These are phyloP conservation scores for Scatophagus argus DNA, from an alignment of 2,113 vertebrate genomes.

Conservation along the genomic window DNA sequence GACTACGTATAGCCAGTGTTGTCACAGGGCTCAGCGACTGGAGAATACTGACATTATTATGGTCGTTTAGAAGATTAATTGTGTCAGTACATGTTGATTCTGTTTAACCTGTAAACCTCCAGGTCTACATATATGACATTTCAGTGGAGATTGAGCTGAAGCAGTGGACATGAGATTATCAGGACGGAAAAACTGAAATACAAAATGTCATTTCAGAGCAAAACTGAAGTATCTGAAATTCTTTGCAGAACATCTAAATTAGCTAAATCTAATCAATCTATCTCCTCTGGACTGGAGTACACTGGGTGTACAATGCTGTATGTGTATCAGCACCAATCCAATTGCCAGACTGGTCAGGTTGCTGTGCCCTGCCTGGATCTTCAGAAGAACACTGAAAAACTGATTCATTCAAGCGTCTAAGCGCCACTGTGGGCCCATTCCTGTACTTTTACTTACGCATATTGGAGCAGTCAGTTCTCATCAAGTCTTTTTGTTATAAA, in stretches of 20 bases:
- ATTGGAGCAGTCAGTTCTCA: neutral
- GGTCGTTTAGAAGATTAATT: constrained; percentile 42
- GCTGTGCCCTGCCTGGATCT: constrained; percentile 1
- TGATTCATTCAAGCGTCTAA: constrained; percentile 10
- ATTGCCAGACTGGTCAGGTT: neutral
- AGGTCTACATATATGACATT: neutral
- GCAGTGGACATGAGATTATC: constrained; percentile 27
- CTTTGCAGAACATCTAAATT: constrained; percentile 28
- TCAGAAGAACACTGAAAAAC: constrained; percentile 31
- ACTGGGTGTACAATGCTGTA: neutral
- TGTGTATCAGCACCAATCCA: constrained; percentile 23
- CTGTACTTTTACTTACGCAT: neutral
- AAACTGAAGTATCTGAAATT: constrained; percentile 8
- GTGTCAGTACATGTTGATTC: constrained; percentile 15
- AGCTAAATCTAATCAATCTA: constrained; percentile 42
- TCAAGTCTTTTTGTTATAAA: neutral
- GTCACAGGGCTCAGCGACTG: constrained; percentile 32
- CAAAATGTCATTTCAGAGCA: constrained; percentile 22
- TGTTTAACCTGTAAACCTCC: constrained; percentile 6
- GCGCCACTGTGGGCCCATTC: neutral
- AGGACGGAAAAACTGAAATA: constrained; percentile 3
- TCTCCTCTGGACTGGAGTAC: neutral
- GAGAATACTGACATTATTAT: constrained; percentile 27
- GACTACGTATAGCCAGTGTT: constrained; percentile 46
- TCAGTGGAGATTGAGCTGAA: constrained; percentile 20